Conservation (phyloP, 1,140 invertebrate species). For the Heliconius congener region DNA sequence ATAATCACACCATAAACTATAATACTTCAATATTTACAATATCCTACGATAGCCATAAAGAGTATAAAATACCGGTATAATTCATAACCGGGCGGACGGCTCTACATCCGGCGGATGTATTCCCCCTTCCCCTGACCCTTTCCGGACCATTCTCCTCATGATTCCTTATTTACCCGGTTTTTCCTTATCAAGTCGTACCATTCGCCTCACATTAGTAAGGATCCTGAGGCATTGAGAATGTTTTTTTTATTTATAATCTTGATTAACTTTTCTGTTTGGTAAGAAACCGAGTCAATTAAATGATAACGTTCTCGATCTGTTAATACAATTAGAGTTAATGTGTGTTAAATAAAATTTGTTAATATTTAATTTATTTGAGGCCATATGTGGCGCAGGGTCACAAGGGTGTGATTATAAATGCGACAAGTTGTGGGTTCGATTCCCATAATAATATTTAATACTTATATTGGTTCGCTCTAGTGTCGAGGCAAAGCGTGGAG, state of each 20-base stretch:
- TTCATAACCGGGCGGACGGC: slow-evolving; percentile 39
- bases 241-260: slow-evolving; percentile 53
- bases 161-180: slow-evolving; percentile 74
- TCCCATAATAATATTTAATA: no score
- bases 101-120: slow-evolving; percentile 56
- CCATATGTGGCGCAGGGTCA: no score
- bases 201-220: slow-evolving; percentile 67
- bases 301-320: background rate
- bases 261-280: slow-evolving; percentile 50
- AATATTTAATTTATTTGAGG: background rate
- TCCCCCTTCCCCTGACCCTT: slow-evolving; percentile 50
- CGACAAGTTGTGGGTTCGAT: no score
- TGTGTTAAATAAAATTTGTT: background rate
- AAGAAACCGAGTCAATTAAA: slow-evolving; percentile 32
- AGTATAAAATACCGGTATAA: slow-evolving; percentile 26
- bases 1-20: background rate
- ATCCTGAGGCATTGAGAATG: slow-evolving; percentile 58
- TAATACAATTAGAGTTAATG: no score
- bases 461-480: no score
- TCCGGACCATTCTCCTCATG: slow-evolving; percentile 56
- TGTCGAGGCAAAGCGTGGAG: no score
- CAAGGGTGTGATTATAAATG: no score
- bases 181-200: slow-evolving; percentile 72
- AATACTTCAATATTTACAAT: background rate
- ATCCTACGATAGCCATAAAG: slow-evolving; percentile 35